Base-by-base conservation (phyloP, 2,797 vertebrate species). In the Geotrypetes seraphini region DNA sequence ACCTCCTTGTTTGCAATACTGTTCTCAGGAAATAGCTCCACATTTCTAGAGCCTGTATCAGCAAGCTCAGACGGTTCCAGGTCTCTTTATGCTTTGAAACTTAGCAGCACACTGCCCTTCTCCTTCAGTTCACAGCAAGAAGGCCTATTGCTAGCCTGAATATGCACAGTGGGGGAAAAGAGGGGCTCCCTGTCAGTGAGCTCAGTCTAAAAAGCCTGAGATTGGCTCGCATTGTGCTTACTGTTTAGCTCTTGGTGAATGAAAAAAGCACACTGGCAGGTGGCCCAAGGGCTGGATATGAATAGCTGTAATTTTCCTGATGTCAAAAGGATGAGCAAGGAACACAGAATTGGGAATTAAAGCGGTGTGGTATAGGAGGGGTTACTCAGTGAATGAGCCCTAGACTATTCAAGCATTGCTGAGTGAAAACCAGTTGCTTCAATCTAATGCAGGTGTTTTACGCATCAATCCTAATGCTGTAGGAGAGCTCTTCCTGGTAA, bases 221-320 rank as follows among this genome's bases (percentile, higher is more conserved):
- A 33, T 33, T 54, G 62, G 32, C 34, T 45, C 32, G 53, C 59
- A 64, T 80, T 80, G 63, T 71, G 55, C 39, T 51, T 50, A 46
- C 41, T 52, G 50, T 61, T 69, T 41, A 55, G 53, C 39, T 44
- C 29, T 16, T 21, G 54, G 28, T 71, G 63, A 75, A 75, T 73
- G 49, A 75, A 65, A 84, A 76, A 68, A 57, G 65, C 28, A 33
- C 39, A 22, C 24, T 63, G 65, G 67, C 69, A 76, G 65, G 73
- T 81, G 77, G 78, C 67, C 68, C 56, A 22, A 4, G 62, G 62
- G 48, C 26, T 47, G 60, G 36, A 39, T 51, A 30, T 58, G 69
- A 69, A 75, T 64, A 40, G 30, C 31, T 22, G 43, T 47, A 53
- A 68, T 69, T 73, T 62, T 73, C 53, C 40, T 27, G 10, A 3